Evolutionary conservation across 2,888 invertebrate genomes (phyloP), one percentile per base, ranked within the genome.

Genomic region (Augochlorella aurata): DNA sequence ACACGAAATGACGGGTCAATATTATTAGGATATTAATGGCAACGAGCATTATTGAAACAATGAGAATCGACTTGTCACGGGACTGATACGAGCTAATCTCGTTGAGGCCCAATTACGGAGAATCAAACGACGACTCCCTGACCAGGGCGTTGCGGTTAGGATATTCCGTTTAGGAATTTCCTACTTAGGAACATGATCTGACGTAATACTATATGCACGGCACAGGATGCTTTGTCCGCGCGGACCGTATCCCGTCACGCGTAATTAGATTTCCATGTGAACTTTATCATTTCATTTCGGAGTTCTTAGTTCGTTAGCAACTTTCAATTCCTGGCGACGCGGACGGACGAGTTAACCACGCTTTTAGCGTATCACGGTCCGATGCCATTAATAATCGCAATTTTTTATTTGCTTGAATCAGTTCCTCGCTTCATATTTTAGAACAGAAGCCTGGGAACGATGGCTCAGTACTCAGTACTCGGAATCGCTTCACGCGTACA

Each of bases 11-110:
- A 14, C 47, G 8, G 12, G 14, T 49, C 47, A 49, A 49, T 72
- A 49, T 38, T 16, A 38, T 49, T 72, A 61, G n/a, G n/a, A n/a
- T 38, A 72, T 49, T 49, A 63, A 49, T 49, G 72, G 49, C 63
- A 72, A 29, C 29, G 8, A 45, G 12, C n/a, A 47, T 49, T 63
- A 63, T 29, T 16, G 49, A 38, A 18, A 18, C 12, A 9, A 14
- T 0, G n/a, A 12, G 8, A 63, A 38, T 72, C 61, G 45, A 47
- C n/a, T 49, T 29, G 69, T 14, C 69, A 52, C 50, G 12, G n/a
- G 4, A 7, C n/a, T 14, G n/a, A n/a, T 38, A 38, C 29, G 2
- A 9, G 38, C 4, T 63, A 38, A 72, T 38, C 72, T 61, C n/a
- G 29, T 10, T 18, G n/a, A 49, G 38, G 14, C 47, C 9, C 14